These are phyloP conservation scores for Limosa lapponica DNA, from an alignment of 2,797 vertebrate species.

Conservation along the genomic window DNA sequence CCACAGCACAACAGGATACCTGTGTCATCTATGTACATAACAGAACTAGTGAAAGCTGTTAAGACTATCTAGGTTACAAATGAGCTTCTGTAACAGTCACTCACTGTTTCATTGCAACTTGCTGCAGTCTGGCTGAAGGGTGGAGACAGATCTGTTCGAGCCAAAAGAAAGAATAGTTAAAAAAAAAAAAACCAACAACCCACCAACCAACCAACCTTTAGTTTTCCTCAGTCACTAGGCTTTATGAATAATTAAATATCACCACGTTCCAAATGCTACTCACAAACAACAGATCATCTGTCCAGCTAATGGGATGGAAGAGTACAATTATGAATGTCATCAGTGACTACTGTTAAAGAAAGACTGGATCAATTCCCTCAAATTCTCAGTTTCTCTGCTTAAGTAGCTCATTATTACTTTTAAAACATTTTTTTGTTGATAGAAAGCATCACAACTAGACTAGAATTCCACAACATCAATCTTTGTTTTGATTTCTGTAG, in stretches of 20 bases:
- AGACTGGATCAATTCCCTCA: slow-evolving; percentile 19
- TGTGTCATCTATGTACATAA: background rate
- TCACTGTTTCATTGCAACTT: slow-evolving; percentile 22
- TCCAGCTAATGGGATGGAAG: background rate
- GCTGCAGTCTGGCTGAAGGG: slow-evolving; percentile 18
- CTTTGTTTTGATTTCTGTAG: slow-evolving; percentile 64
- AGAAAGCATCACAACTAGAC: slow-evolving; percentile 67
- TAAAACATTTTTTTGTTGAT: slow-evolving; percentile 45
- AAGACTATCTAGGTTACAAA: slow-evolving; percentile 9
- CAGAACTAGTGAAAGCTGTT: background rate
- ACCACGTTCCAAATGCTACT: background rate
- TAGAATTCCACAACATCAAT: slow-evolving; percentile 69
- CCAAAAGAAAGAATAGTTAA: background rate
- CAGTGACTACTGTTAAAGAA: slow-evolving; percentile 35
- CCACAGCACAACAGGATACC: background rate
- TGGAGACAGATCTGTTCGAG: slow-evolving; percentile 27
- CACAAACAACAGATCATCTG: background rate
- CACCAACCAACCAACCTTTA: background rate
- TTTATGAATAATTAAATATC: background rate
- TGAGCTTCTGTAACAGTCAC: slow-evolving; percentile 1
- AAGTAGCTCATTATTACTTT: slow-evolving; percentile 41
- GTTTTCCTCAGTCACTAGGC: background rate
- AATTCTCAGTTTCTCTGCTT: slow-evolving; percentile 58
- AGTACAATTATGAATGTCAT: background rate
- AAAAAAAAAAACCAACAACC: background rate